Conservation (phyloP, 2,888 invertebrate species). For the Leptopterna dolabrata region DNA sequence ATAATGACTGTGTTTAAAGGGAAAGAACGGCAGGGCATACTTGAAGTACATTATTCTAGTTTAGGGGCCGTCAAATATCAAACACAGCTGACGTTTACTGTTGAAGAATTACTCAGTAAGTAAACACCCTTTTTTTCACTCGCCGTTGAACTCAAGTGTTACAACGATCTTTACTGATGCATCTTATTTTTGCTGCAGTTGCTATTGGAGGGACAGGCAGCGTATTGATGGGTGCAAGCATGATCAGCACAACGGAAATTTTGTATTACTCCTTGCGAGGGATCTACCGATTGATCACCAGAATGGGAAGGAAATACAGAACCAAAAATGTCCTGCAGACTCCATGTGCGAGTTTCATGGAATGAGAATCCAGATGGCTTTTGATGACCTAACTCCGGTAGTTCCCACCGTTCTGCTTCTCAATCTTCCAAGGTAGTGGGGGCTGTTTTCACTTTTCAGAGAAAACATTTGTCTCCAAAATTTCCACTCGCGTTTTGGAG, state of each 20-base stretch:
- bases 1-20: conserved; percentile 58
- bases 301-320: background rate
- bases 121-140: background rate
- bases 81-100: conserved; percentile 62
- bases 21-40: conserved; percentile 58
- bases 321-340: background rate
- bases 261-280: conserved; percentile 60
- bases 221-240: conserved; percentile 63
- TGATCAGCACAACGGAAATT: conserved; percentile 63
- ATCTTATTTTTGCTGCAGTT: conserved; percentile 57
- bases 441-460: no score
- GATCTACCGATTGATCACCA: background rate
- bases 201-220: conserved; percentile 64
- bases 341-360: background rate
- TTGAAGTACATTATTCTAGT: conserved; percentile 63
- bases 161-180: background rate
- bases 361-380: no score
- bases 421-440: no score
- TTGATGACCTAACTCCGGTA: no score
- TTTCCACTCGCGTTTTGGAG: no score
- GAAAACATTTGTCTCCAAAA: no score
- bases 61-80: conserved; percentile 64
- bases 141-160: background rate
- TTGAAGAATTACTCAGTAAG: conserved; percentile 62
- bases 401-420: no score